Evolutionary conservation across 2,113 vertebrate genomes (phyloP).

Genomic region (Prionailurus bengalensis): DNA sequence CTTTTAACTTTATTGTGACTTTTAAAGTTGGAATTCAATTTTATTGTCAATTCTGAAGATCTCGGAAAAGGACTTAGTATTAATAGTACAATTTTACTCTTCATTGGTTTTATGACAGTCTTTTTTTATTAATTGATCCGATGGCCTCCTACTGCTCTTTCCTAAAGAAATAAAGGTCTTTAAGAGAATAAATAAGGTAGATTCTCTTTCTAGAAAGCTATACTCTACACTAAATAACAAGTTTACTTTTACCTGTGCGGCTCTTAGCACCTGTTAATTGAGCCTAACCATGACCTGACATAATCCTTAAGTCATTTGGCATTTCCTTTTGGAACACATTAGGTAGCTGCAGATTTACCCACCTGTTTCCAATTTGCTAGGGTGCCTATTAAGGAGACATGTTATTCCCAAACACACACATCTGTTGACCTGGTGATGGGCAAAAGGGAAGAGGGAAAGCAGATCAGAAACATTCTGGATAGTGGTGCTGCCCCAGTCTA

Average conservation of each 20-base stretch:
- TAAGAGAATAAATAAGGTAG: background rate
- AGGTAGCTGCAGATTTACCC: background rate
- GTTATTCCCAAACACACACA: background rate
- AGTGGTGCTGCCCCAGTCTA: background rate
- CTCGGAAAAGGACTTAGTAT: background rate
- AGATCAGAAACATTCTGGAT: background rate
- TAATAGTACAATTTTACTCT: background rate
- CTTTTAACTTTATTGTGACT: background rate
- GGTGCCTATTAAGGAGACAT: background rate
- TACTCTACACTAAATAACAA: background rate
- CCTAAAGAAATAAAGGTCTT: constrained; percentile 44
- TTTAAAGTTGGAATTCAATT: constrained; percentile 4
- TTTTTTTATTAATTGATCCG: constrained; percentile 28
- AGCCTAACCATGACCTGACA: background rate
- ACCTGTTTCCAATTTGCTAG: background rate
- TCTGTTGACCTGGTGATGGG: background rate
- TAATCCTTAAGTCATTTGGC: background rate
- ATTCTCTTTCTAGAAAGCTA: background rate
- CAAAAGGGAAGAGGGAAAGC: background rate
- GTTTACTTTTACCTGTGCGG: background rate
- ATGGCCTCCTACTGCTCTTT: background rate
- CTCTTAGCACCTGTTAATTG: background rate
- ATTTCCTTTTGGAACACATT: background rate
- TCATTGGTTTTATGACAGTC: background rate
- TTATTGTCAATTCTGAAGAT: constrained; percentile 3